A percentile compares a stretch with the other conserved stretches of the same genome.
These are phyloP conservation scores for Lepeophtheirus nordmannii DNA, from an alignment of 2,888 invertebrate genomes.

Conservation along the genomic window DNA sequence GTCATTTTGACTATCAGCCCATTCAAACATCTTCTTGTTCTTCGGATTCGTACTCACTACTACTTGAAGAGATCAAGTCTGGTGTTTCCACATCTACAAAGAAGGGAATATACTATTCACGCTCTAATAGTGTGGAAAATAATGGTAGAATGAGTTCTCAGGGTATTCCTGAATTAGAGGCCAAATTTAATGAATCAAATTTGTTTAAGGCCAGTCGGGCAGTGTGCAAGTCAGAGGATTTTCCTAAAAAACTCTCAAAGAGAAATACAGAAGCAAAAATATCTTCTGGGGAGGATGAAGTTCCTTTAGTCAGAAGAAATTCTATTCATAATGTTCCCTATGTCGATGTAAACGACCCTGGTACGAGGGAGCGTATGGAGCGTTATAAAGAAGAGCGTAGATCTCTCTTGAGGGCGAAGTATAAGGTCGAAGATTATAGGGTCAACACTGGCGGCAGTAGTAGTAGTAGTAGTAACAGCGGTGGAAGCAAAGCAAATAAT, in stretches of 20 bases:
- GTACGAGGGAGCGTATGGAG: constrained; percentile 48
- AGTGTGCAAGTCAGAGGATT: constrained; percentile 5
- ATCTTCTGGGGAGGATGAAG: neutral
- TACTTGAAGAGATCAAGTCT: no score
- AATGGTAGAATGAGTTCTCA: neutral
- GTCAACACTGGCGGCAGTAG: neutral
- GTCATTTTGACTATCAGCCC: neutral
- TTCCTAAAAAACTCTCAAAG: neutral
- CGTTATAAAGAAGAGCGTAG: constrained; percentile 80
- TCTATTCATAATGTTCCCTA: constrained; percentile 24
- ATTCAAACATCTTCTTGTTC: neutral
- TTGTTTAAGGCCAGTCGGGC: neutral
- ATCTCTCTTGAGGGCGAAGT: constrained; percentile 65
- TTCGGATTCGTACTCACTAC: neutral
- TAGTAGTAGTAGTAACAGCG: neutral
- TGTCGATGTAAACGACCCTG: constrained; percentile 24
- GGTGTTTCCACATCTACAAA: no score
- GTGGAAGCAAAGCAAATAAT: neutral
- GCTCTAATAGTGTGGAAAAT: neutral
- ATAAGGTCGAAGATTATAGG: constrained; percentile 43
- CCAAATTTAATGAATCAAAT: neutral
- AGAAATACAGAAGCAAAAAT: neutral
- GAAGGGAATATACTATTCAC: neutral
- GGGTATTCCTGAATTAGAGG: neutral
- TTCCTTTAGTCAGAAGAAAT: constrained; percentile 18